A percentile compares a stretch with the other conserved stretches of the same genome.
Evolutionary conservation across 2,888 invertebrate genomes (phyloP).

Genomic region (Lydus trimaculatus): DNA sequence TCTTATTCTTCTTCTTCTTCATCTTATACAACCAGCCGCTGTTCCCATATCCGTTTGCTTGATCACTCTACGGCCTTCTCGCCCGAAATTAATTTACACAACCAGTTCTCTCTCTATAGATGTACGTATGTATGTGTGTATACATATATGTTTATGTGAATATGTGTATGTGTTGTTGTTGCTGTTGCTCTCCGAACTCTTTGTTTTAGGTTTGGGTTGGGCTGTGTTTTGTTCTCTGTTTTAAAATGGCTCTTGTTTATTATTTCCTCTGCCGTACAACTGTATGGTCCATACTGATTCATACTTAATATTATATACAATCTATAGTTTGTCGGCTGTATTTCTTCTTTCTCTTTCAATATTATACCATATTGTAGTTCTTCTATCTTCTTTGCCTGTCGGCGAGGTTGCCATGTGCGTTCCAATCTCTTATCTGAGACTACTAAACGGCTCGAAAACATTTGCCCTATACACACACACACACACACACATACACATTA

Average conservation of each 20-base stretch:
- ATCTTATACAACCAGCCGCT: constrained; percentile 16
- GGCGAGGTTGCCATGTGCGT: constrained; percentile 50
- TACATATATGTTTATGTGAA: constrained; percentile 20
- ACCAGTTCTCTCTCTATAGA: constrained; percentile 53
- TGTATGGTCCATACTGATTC: constrained; percentile 32
- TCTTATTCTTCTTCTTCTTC: no score
- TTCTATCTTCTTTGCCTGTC: constrained; percentile 44
- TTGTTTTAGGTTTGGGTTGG: constrained; percentile 58
- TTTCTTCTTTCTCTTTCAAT: constrained; percentile 37
- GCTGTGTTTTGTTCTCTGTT: constrained; percentile 57
- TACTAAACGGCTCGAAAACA: constrained; percentile 55
- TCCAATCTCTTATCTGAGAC: constrained; percentile 15
- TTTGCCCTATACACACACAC: constrained; percentile 40
- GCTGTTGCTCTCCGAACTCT: constrained; percentile 48
- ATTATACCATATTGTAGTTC: constrained; percentile 33
- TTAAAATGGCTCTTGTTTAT: constrained; percentile 60
- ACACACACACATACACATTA: neutral
- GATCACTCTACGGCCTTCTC: constrained; percentile 42
- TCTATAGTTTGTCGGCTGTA: constrained; percentile 42
- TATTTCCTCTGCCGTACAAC: constrained; percentile 53
- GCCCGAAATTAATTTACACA: constrained; percentile 61
- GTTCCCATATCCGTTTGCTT: constrained; percentile 24
- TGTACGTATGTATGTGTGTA: constrained; percentile 17
- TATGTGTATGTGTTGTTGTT: constrained; percentile 18
- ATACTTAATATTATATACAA: constrained; percentile 29